Percentiles rank a stretch among this genome's conserved stretches.
These are phyloP conservation scores for Acromyrmex charruanus DNA, from an alignment of 1,140 invertebrate genomes.

Conservation along the genomic window DNA sequence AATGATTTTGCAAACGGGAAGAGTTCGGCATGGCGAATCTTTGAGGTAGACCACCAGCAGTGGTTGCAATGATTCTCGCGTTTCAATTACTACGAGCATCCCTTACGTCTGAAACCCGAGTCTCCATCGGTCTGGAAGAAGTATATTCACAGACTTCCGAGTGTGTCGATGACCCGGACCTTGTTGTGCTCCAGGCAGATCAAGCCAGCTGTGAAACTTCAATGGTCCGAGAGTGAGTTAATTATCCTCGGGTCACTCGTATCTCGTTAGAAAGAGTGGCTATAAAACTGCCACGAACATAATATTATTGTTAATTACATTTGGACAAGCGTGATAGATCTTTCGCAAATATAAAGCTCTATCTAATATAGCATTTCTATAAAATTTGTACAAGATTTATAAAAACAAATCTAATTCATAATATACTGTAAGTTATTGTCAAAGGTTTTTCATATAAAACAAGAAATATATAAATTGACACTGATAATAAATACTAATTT, in stretches of 20 bases:
- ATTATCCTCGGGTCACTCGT: slow-evolving; percentile 56
- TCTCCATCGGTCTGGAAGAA: not conserved
- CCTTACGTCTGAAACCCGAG: slow-evolving; percentile 21
- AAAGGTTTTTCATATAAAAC: not conserved
- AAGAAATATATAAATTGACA: not conserved
- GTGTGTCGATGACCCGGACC: slow-evolving; percentile 50
- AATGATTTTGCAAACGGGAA: not conserved
- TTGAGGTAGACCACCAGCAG: not conserved
- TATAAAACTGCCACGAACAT: not conserved
- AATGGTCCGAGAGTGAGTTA: slow-evolving; percentile 7
- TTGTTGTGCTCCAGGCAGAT: slow-evolving; percentile 4
- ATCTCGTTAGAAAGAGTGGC: slow-evolving; percentile 33
- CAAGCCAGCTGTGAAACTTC: slow-evolving; percentile 35
- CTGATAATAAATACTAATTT: not conserved
- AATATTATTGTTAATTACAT: slow-evolving; percentile 30
- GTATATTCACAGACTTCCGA: slow-evolving; percentile 38
- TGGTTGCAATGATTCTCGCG: slow-evolving; percentile 58
- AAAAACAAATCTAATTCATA: not conserved
- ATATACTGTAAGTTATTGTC: not conserved
- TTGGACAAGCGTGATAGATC: not conserved
- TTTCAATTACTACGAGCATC: slow-evolving; percentile 60
- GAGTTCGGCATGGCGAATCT: not conserved
- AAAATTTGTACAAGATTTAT: not conserved
- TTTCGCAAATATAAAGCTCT: not conserved
- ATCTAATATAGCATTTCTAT: not conserved